Evolutionary conservation across 2,797 vertebrate species (phyloP), one percentile per base, ranked within the genome.

Genomic region (Coreius guichenoti): DNA sequence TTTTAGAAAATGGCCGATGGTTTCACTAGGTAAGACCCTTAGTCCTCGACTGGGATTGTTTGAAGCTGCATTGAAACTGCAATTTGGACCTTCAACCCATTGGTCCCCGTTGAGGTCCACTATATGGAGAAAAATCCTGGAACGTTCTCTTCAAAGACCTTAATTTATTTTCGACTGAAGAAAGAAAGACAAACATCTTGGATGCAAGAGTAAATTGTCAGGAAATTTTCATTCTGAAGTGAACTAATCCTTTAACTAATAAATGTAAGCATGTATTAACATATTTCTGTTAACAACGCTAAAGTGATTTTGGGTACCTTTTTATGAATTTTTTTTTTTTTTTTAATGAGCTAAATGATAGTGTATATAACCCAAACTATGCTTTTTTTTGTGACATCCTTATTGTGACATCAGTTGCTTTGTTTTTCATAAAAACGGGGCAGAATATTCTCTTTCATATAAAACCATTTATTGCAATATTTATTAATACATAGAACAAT

Each of bases 391-490:
- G 65, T 39, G 8, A 36, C 29, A 33, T 33, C 9, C n/a, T 73
- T 6, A 26, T 68, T 33, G 7, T 21, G 19, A 54, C 26, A 76
- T 54, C 8, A 54, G 68, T 70, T 9, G 5, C 26, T 2, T 12
- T 31, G 17, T 19, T 13, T 76, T 14, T 36, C 31, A 43, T 0
- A 63, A 79, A 58, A 47, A 63, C 9, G 4, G 12, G 4, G 1
- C 0, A 8, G 39, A 67, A 31, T 13, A 67, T 7, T 7, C 0
- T 9, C 0, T 23, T 68, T 51, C 6, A 81, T 51, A 49, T 51
- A 88, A 86, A 79, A 82, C 36, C 3, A 76, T 94, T 93, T 92
- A 91, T 91, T 93, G 17, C 83, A 84, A 86, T 82, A 90, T 70
- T 68, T 56, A 81, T 87, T 63, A 45, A 86, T 63, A 86, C 8